These are phyloP conservation scores for Girardinichthys multiradiatus DNA, from an alignment of 2,113 vertebrate genomes.

Conservation along the genomic window DNA sequence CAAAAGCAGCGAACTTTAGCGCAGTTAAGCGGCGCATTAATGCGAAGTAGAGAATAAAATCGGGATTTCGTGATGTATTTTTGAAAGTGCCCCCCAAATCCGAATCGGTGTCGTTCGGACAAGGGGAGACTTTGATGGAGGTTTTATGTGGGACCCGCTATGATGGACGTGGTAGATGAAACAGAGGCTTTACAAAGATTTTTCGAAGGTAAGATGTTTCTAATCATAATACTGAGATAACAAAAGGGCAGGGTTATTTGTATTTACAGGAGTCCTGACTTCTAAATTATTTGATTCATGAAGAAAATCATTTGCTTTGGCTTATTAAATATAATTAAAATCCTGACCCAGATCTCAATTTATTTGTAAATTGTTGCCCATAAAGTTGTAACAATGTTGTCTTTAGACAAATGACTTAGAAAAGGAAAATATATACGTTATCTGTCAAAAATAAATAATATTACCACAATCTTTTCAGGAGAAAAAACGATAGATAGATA, in stretches of 20 bases:
- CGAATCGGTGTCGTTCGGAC: constrained; percentile 70
- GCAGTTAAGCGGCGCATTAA: too few species aligned
- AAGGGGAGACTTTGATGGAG: constrained; percentile 81
- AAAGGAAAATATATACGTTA: too few species aligned
- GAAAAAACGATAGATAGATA: too few species aligned
- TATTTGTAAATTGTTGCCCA: too few species aligned
- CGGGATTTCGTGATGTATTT: constrained; percentile 64
- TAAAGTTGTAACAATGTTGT: too few species aligned
- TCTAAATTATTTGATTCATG: neutral
- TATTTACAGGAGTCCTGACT: neutral
- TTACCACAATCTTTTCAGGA: too few species aligned
- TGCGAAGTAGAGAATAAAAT: constrained; percentile 2
- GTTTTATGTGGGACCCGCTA: constrained; percentile 82
- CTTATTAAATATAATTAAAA: neutral
- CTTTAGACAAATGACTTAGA: too few species aligned
- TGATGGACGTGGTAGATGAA: constrained; percentile 99
- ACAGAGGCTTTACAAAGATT: constrained; percentile 98
- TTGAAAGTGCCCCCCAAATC: constrained; percentile 71
- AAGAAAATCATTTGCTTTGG: neutral
- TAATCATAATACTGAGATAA: neutral
- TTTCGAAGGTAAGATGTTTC: constrained; percentile 89
- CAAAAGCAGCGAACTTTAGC: too few species aligned
- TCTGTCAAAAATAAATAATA: too few species aligned
- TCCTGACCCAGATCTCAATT: too few species aligned
- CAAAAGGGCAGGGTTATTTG: neutral